phyloP scores from a whole-genome alignment of 2,797 vertebrate genomes.

The Enoplosus armatus region DNA sequence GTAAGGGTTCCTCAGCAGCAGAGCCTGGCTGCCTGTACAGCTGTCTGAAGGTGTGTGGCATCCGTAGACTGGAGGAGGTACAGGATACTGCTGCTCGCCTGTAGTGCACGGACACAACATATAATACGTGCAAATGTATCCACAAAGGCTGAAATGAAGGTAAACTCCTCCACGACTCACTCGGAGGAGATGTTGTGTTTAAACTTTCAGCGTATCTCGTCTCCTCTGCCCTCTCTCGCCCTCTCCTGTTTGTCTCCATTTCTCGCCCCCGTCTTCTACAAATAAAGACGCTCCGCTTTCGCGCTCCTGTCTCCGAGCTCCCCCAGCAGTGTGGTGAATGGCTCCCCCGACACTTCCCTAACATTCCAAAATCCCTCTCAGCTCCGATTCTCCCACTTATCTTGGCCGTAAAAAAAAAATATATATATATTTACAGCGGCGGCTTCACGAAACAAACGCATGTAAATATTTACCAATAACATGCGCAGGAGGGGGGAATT shows the following conservation, averaged over 20 bases:
- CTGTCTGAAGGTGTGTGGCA: conserved; percentile 96
- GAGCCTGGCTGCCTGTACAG: conserved; percentile 94
- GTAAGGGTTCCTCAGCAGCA: conserved; percentile 96
- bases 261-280: conserved; percentile 15
- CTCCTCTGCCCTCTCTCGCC: conserved; percentile 1
- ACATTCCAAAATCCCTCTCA: conserved; percentile 67
- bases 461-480: conserved; percentile 76
- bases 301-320: conserved; percentile 31
- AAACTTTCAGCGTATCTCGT: conserved; percentile 12
- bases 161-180: conserved; percentile 1
- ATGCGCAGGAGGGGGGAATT: conserved; percentile 36
- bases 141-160: neutral
- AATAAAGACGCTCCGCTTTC: conserved; percentile 27
- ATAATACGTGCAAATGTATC: neutral
- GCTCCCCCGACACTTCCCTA: conserved; percentile 71
- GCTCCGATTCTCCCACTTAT: conserved; percentile 42
- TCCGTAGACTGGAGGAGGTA: conserved; percentile 95
- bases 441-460: conserved; percentile 32
- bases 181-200: neutral
- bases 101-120: conserved; percentile 17
- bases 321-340: conserved; percentile 44
- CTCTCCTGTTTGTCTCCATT: conserved; percentile 4
- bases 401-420: conserved; percentile 30
- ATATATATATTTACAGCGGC: conserved; percentile 36
- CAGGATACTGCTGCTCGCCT: conserved; percentile 95